These are phyloP conservation scores for Agrochola litura DNA, from an alignment of 2,888 invertebrate species.

Conservation along the genomic window DNA sequence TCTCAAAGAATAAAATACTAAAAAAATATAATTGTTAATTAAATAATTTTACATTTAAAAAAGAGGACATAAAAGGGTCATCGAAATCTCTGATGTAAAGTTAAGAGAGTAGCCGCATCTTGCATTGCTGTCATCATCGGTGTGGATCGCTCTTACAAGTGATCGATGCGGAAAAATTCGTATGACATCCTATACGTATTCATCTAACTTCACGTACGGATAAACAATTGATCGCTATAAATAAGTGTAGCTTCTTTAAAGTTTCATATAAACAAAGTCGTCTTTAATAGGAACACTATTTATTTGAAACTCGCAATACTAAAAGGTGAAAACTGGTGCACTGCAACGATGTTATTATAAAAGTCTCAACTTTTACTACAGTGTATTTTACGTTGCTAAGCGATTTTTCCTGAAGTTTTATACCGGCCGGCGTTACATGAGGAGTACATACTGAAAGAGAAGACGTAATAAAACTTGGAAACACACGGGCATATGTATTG, in stretches of 20 bases:
- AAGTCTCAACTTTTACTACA: constrained; percentile 37
- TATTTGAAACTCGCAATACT: background rate
- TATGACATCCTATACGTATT: background rate
- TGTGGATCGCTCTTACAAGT: background rate
- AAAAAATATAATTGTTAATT: no score
- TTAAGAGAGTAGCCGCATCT: background rate
- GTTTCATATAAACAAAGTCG: background rate
- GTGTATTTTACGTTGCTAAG: constrained; percentile 56
- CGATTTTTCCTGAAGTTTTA: constrained; percentile 65
- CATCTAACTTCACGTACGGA: no score
- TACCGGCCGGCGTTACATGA: constrained; percentile 65
- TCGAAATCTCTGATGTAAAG: no score
- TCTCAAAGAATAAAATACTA: background rate
- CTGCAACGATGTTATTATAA: constrained; percentile 42
- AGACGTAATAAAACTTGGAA: constrained; percentile 72
- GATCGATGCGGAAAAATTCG: constrained; percentile 1
- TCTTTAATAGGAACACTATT: background rate
- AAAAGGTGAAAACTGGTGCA: constrained; percentile 19
- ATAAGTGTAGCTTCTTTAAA: background rate
- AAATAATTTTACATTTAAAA: no score
- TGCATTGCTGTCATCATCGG: background rate
- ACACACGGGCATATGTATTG: constrained; percentile 48
- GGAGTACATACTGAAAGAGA: constrained; percentile 69
- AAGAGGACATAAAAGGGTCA: no score
- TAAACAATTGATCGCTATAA: background rate